Conservation (phyloP, 2,888 invertebrate species). For the Fragum fragum region DNA sequence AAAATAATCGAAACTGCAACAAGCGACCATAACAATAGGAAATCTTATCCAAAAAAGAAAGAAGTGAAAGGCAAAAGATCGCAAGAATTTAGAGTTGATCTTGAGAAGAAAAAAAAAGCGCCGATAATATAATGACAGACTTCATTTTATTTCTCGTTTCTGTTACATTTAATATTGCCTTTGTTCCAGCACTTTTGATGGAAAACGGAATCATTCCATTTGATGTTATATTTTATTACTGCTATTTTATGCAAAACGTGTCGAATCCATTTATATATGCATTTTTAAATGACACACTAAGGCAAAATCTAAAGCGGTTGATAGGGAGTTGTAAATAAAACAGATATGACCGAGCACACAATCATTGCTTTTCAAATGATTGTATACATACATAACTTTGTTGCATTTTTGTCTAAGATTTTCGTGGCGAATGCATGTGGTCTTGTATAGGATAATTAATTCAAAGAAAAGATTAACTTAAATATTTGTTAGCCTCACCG, state of each 20-base stretch:
- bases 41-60: constrained; percentile 27
- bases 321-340: constrained; percentile 42
- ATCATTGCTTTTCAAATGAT: too few species aligned
- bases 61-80: constrained; percentile 42
- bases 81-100: constrained; percentile 48
- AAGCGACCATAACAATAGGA: constrained; percentile 42
- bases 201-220: constrained; percentile 76
- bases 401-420: too few species aligned
- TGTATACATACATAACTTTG: too few species aligned
- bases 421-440: too few species aligned
- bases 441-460: too few species aligned
- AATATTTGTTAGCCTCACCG: too few species aligned
- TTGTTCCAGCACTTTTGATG: constrained; percentile 85
- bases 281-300: constrained; percentile 84
- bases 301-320: constrained; percentile 55
- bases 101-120: constrained; percentile 73
- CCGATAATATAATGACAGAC: constrained; percentile 85
- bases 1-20: constrained; percentile 42
- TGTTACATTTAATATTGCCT: constrained; percentile 85
- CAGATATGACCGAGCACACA: too few species aligned
- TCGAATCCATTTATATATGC: constrained; percentile 86
- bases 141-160: constrained; percentile 86
- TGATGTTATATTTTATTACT: constrained; percentile 83
- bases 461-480: too few species aligned
- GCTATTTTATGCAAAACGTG: constrained; percentile 86